Evolutionary conservation across 2,797 vertebrate species (phyloP), one percentile per base, ranked within the genome.

Genomic region (Nyctibius grandis): DNA sequence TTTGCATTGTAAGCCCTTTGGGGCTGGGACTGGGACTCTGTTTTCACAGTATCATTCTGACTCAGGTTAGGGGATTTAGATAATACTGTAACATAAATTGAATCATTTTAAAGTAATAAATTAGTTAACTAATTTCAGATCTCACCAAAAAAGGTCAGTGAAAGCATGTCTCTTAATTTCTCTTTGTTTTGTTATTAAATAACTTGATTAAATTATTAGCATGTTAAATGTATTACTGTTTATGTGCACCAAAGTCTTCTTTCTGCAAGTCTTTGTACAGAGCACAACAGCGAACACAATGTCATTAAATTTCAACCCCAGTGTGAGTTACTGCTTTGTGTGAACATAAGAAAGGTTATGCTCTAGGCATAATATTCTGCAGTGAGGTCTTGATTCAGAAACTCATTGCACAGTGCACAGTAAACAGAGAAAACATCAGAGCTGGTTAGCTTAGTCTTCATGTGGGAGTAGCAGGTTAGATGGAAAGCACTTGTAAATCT

Each of bases 221-320:
- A 72, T 59, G 15, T 84, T 89, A 88, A 94, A 92, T 72, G 22
- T 40, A 68, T 64, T 77, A 56, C 44, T 57, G 25, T 82, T 95
- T 70, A 67, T 69, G 54, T 77, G 34, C 19, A 81, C 38, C 7
- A 76, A 87, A 89, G 19, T 3, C 25, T 57, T 85, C 85, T 75
- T 85, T 36, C 38, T 76, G 19, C 44, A 82, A 44, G 36, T n/a
- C 36, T 75, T 75, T 88, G 12, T 92, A 61, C 38, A 70, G 44
- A 89, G 9, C n/a, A 38, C 84, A 92, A 29, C 53, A 51, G 92
- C 89, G 87, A 92, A 50, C 28, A 60, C 9, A 57, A 18, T 80
- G 84, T 72, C 87, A 85, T 93, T 96, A 89, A 85, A 91, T 96
- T 89, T 92, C 68, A 92, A 79, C 53, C 22, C 79, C 85, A 81